phyloP scores from a whole-genome alignment of 2,113 vertebrate species.

The Mastomys natalensis region DNA sequence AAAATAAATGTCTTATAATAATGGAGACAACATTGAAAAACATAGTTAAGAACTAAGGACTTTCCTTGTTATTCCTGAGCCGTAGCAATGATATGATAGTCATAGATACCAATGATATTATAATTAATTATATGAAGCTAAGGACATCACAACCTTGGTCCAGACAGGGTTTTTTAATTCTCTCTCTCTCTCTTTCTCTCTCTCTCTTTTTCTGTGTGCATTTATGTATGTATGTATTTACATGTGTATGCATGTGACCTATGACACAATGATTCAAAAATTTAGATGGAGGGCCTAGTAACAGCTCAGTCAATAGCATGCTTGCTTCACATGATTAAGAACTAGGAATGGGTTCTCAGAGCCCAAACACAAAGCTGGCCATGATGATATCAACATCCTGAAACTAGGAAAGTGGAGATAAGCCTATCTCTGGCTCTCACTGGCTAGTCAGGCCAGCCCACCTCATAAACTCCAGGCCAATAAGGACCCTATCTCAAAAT shows the following conservation, averaged over 20 bases:
- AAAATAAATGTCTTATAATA: conserved; percentile 15
- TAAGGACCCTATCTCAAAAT: neutral
- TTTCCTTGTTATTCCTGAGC: neutral
- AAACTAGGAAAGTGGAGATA: neutral
- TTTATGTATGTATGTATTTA: neutral
- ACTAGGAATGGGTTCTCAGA: neutral
- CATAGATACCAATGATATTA: neutral
- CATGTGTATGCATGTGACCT: neutral
- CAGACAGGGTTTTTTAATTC: neutral
- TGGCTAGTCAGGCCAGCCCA: neutral
- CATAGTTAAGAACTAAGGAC: neutral
- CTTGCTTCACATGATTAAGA: too few relatives aligned
- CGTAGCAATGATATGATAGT: neutral
- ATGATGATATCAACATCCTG: rapidly evolving
- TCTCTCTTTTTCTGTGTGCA: too few relatives aligned
- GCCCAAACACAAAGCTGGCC: neutral
- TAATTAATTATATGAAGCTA: neutral
- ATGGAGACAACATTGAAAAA: neutral
- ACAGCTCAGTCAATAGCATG: neutral
- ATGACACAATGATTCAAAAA: neutral
- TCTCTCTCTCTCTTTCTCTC: too few relatives aligned
- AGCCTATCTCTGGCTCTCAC: too few relatives aligned
- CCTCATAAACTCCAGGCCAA: neutral
- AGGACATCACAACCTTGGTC: neutral
- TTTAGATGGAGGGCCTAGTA: neutral